phyloP scores from a whole-genome alignment of 2,888 invertebrate genomes.

The Oscheius myriophilus region DNA sequence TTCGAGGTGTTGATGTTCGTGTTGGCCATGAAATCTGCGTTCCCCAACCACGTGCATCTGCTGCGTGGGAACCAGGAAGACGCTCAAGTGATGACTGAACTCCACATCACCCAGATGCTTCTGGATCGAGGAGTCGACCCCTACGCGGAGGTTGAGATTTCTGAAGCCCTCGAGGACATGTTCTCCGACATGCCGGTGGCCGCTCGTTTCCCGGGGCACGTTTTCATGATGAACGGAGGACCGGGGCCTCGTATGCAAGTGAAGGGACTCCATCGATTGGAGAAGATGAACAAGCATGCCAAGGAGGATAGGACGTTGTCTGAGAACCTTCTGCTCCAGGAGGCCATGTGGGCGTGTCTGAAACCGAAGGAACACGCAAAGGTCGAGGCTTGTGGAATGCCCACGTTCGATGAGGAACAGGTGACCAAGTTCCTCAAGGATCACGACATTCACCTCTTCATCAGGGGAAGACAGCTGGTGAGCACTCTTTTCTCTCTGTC shows the following conservation, averaged over 20 bases:
- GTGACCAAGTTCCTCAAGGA: constrained; percentile 43
- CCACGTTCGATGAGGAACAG: constrained; percentile 39
- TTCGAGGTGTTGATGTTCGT: constrained; percentile 52
- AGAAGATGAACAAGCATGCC: constrained; percentile 21
- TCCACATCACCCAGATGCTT: background rate
- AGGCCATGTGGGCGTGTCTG: constrained; percentile 10
- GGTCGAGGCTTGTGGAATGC: background rate
- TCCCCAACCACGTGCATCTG: constrained; percentile 46
- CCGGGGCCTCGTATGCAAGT: constrained; percentile 47
- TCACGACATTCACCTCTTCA: constrained; percentile 41
- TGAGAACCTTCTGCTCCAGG: constrained; percentile 15
- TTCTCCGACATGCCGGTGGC: constrained; percentile 7
- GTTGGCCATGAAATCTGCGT: constrained; percentile 44
- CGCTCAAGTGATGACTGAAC: constrained; percentile 16
- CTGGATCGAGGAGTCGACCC: background rate
- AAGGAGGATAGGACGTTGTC: background rate
- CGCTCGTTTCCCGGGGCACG: constrained; percentile 21
- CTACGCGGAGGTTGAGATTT: background rate
- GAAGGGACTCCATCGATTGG: constrained; percentile 30
- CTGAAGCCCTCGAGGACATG: background rate
- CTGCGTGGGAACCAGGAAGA: constrained; percentile 56
- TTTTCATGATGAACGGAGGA: constrained; percentile 55
- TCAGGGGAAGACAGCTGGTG: constrained; percentile 57
- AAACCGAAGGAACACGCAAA: background rate
- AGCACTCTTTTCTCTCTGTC: background rate